phyloP scores from a whole-genome alignment of 1,140 invertebrate genomes.

The Leptinotarsa defecta region DNA sequence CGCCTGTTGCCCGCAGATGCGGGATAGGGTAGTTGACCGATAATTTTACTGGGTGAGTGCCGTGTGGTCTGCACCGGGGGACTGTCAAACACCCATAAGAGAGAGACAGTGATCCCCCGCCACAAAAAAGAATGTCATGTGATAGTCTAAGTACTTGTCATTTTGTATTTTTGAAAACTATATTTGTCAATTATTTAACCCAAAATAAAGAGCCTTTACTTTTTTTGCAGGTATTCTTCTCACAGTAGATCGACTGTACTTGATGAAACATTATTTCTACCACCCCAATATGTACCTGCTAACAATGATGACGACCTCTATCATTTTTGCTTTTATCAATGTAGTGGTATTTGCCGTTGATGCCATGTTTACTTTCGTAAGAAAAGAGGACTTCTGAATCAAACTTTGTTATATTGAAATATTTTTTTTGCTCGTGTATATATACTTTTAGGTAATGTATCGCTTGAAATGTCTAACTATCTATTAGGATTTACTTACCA shows the following conservation, averaged over 20 bases:
- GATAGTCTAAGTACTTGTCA: no score
- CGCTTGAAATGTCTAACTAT: background rate
- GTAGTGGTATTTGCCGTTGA: constrained; percentile 61
- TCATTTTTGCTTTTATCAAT: constrained; percentile 63
- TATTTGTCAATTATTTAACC: no score
- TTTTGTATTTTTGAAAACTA: no score
- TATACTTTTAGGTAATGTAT: background rate
- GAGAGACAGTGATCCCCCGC: no score
- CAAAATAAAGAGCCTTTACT: no score
- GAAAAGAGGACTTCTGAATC: constrained; percentile 45
- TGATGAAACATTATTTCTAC: constrained; percentile 49
- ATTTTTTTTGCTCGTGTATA: background rate
- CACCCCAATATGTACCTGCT: constrained; percentile 62
- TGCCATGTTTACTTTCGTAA: constrained; percentile 60
- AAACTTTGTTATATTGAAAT: background rate
- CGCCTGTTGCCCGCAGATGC: no score
- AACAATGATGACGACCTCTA: constrained; percentile 62
- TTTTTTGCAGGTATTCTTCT: constrained; percentile 59
- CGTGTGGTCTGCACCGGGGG: no score
- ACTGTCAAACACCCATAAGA: no score
- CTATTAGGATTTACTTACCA: no score
- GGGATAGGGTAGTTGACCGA: no score
- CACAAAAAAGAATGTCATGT: no score
- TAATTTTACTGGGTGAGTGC: no score
- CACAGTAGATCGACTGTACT: constrained; percentile 39